Percentiles rank a stretch among this genome's conserved stretches.
Evolutionary conservation across 2,113 vertebrate species (phyloP).

Genomic region (Megaptera novaeangliae): DNA sequence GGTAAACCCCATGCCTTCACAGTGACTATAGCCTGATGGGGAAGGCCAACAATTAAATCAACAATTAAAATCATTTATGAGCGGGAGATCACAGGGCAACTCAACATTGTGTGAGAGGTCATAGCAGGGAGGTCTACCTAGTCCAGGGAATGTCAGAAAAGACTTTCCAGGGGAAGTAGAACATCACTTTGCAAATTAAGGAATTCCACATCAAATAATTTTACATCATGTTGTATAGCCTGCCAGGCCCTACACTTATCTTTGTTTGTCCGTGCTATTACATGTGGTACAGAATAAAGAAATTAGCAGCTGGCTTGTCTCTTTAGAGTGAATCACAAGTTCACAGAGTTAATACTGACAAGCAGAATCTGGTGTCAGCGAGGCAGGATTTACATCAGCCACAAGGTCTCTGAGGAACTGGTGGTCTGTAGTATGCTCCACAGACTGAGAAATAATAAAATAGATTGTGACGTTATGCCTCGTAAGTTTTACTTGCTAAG

Average conservation of each 20-base stretch:
- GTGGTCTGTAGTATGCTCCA: not conserved
- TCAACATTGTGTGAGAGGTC: rapidly evolving
- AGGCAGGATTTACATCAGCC: not conserved
- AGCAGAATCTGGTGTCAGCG: not conserved
- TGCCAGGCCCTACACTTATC: not conserved
- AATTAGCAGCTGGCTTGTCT: not conserved
- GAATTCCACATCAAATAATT: not conserved
- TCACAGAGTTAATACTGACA: not conserved
- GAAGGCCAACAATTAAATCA: not conserved
- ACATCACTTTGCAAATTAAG: not conserved
- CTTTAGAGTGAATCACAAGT: not conserved
- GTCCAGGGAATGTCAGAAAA: not conserved
- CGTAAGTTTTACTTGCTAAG: not conserved
- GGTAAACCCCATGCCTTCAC: not conserved
- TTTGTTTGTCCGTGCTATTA: not conserved
- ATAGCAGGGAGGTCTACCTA: not conserved
- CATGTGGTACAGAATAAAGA: not conserved
- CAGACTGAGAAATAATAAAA: not conserved
- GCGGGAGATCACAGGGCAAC: not conserved
- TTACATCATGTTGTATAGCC: not conserved
- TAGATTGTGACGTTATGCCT: not conserved
- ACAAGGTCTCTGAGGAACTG: not conserved
- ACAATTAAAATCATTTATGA: not conserved
- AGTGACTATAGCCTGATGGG: not conserved
- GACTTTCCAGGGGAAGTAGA: not conserved